Evolutionary conservation across 2,888 invertebrate genomes (phyloP).

Genomic region (Baccha elongata): DNA sequence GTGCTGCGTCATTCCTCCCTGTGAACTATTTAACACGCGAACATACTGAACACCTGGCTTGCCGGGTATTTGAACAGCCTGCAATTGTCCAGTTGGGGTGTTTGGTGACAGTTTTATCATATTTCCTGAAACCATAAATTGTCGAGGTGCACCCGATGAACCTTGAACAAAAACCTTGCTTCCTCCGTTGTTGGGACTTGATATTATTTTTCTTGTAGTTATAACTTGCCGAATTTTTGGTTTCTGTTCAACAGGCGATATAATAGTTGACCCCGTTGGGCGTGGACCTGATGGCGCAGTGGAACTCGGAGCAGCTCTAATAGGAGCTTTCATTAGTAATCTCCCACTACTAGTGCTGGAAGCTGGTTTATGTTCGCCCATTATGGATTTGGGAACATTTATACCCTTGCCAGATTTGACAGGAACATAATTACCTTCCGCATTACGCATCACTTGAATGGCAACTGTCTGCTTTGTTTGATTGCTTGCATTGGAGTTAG

Average conservation of each 20-base stretch:
- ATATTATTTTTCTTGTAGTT: conserved; percentile 13
- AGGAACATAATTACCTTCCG: conserved; percentile 76
- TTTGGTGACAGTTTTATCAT: conserved; percentile 78
- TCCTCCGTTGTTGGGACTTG: conserved; percentile 47
- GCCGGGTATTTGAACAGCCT: conserved; percentile 79
- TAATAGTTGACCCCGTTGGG: conserved; percentile 32
- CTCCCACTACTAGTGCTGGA: conserved; percentile 69
- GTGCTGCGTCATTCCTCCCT: conserved; percentile 40
- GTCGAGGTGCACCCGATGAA: conserved; percentile 76
- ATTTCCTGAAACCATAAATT: conserved; percentile 79
- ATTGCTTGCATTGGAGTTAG: conserved; percentile 45
- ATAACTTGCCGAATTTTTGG: conserved; percentile 49
- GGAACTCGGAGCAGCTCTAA: conserved; percentile 43
- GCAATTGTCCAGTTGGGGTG: conserved; percentile 75
- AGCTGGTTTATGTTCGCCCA: conserved; percentile 75
- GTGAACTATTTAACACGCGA: conserved; percentile 84
- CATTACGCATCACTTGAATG: conserved; percentile 77
- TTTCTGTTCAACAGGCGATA: conserved; percentile 46
- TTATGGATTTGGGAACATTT: conserved; percentile 62
- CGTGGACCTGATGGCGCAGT: conserved; percentile 39
- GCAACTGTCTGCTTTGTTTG: conserved; percentile 73
- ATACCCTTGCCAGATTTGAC: conserved; percentile 73
- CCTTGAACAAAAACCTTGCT: conserved; percentile 78
- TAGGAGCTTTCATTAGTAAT: conserved; percentile 74
- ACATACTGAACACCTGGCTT: conserved; percentile 85